Percentiles rank a stretch among this genome's conserved stretches.
Conservation (phyloP, 1,140 invertebrate species). For the Drosophila dunni region DNA sequence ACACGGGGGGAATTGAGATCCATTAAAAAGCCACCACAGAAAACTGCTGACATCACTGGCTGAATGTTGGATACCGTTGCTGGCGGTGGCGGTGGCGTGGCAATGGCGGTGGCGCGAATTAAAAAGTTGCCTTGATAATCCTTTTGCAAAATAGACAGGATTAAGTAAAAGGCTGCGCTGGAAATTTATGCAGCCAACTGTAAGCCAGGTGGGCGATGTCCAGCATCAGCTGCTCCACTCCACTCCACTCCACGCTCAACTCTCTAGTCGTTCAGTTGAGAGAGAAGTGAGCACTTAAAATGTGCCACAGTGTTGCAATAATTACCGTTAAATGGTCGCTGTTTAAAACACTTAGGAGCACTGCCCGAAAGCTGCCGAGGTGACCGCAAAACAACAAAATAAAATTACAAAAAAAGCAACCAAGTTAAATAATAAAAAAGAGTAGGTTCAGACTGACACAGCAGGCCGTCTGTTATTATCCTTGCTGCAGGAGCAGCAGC, state of each 20-base stretch:
- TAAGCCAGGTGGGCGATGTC: constrained; percentile 55
- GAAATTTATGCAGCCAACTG: constrained; percentile 73
- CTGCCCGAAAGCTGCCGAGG: constrained; percentile 1
- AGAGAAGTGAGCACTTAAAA: constrained; percentile 63
- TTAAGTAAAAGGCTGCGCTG: constrained; percentile 78
- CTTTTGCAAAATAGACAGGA: constrained; percentile 81
- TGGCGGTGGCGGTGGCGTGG: constrained; percentile 5
- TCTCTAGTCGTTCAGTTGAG: not conserved
- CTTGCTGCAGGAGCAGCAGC: constrained; percentile 35
- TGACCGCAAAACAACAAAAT: constrained; percentile 5
- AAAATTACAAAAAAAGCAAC: too few species aligned
- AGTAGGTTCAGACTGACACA: constrained; percentile 47
- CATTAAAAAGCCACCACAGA: constrained; percentile 77
- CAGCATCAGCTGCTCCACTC: constrained; percentile 16
- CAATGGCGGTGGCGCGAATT: constrained; percentile 55
- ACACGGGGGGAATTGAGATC: constrained; percentile 16
- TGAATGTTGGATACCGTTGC: constrained; percentile 42
- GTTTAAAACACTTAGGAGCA: constrained; percentile 72
- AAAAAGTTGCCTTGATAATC: constrained; percentile 83
- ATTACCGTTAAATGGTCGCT: constrained; percentile 80
- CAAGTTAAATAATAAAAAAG: not conserved
- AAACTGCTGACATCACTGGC: constrained; percentile 75
- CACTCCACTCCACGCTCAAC: not conserved
- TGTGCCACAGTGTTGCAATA: constrained; percentile 82
- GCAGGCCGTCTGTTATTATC: constrained; percentile 72